Evolutionary conservation across 2,113 vertebrate species (phyloP).

Genomic region (Equus quagga): DNA sequence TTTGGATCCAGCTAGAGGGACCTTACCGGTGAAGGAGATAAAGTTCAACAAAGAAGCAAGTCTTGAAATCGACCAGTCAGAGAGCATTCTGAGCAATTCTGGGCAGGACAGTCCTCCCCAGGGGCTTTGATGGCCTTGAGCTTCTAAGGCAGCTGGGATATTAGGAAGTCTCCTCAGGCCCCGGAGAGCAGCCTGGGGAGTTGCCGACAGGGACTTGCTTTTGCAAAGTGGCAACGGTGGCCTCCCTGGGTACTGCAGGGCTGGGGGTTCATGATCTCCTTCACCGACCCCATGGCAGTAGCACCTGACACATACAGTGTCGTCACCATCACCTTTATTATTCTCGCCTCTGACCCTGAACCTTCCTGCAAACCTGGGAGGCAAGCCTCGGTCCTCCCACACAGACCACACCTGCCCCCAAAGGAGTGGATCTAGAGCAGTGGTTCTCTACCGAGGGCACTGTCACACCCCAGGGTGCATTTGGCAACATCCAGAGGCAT

Average conservation of each 20-base stretch:
- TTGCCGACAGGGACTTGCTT: background rate
- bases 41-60: background rate
- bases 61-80: background rate
- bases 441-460: background rate
- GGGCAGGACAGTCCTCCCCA: background rate
- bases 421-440: background rate
- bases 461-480: too few species aligned
- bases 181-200: background rate
- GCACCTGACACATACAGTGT: accelerated
- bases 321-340: background rate
- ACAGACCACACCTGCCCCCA: background rate
- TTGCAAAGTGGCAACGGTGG: background rate
- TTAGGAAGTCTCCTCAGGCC: background rate
- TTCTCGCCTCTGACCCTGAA: background rate
- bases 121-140: background rate
- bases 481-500: background rate
- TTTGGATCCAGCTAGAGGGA: background rate
- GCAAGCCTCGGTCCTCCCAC: background rate
- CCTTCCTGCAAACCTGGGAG: background rate
- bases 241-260: background rate
- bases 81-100: background rate
- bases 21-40: background rate
- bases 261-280: background rate
- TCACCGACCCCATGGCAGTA: background rate
- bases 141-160: background rate